phyloP scores from a whole-genome alignment of 2,888 invertebrate species.

The Pandemis heparana region DNA sequence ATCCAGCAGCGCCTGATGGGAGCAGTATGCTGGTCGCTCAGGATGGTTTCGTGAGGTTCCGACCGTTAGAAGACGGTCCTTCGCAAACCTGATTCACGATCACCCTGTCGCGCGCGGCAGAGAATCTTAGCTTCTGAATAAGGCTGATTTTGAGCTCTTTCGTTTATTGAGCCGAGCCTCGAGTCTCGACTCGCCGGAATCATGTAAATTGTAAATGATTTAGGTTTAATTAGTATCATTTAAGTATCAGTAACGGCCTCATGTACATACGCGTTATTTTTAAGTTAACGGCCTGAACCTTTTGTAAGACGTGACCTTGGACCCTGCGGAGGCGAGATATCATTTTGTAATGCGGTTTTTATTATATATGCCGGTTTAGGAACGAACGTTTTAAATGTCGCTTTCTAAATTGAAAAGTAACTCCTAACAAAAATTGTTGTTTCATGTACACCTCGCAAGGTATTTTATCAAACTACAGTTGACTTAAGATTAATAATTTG shows the following conservation, averaged over 20 bases:
- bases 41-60: conserved; percentile 94
- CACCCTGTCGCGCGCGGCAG: conserved; percentile 72
- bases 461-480: conserved; percentile 14
- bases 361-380: conserved; percentile 7
- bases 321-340: conserved; percentile 3
- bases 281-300: conserved; percentile 56
- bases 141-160: conserved; percentile 48
- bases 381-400: conserved; percentile 14
- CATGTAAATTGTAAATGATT: conserved; percentile 76
- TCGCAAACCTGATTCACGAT: conserved; percentile 82
- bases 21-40: conserved; percentile 95
- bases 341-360: conserved; percentile 30
- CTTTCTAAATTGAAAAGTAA: conserved; percentile 7
- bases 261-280: conserved; percentile 76
- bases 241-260: conserved; percentile 69
- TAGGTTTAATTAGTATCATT: conserved; percentile 64
- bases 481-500: background rate
- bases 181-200: conserved; percentile 51
- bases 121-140: conserved; percentile 70
- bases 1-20: conserved; percentile 79
- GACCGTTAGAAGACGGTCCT: conserved; percentile 87
- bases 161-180: conserved; percentile 30
- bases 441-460: conserved; percentile 35
- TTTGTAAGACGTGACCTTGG: conserved; percentile 49
- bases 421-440: conserved; percentile 13